Conservation (phyloP, 2,888 invertebrate genomes). For the Allophyes oxyacanthae region DNA sequence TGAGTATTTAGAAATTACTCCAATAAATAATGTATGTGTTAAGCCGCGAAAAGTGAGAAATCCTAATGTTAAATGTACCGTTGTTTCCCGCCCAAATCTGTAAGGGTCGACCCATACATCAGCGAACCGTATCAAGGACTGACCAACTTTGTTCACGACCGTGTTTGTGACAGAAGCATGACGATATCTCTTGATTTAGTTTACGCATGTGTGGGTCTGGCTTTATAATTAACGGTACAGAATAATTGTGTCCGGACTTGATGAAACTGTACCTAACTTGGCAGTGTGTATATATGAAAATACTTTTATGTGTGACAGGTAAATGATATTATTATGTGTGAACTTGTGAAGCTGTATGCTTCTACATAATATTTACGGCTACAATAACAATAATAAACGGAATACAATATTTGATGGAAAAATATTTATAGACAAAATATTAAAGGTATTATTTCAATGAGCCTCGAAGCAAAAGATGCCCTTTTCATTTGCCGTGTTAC, state of each 20-base stretch:
- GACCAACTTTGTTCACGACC: slow-evolving; percentile 27
- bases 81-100: slow-evolving; percentile 31
- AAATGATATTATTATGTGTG: too few relatives aligned
- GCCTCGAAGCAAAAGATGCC: too few relatives aligned
- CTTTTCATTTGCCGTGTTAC: too few relatives aligned
- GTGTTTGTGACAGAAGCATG: slow-evolving; percentile 23
- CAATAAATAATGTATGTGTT: slow-evolving; percentile 30
- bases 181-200: slow-evolving; percentile 15
- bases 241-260: slow-evolving; percentile 18
- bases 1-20: slow-evolving; percentile 13
- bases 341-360: too few relatives aligned
- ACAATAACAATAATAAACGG: too few relatives aligned
- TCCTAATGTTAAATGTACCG: slow-evolving; percentile 34
- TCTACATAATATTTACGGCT: too few relatives aligned
- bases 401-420: too few relatives aligned
- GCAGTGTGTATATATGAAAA: slow-evolving; percentile 8
- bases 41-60: slow-evolving; percentile 27
- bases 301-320: not conserved
- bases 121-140: slow-evolving; percentile 30
- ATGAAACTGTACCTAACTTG: slow-evolving; percentile 40
- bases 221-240: slow-evolving; percentile 18
- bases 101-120: slow-evolving; percentile 36
- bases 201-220: slow-evolving; percentile 6
- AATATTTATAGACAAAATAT: too few relatives aligned
- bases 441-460: too few relatives aligned